Conservation (phyloP, 2,113 vertebrate species). For the Coregonus clupeaformis region DNA sequence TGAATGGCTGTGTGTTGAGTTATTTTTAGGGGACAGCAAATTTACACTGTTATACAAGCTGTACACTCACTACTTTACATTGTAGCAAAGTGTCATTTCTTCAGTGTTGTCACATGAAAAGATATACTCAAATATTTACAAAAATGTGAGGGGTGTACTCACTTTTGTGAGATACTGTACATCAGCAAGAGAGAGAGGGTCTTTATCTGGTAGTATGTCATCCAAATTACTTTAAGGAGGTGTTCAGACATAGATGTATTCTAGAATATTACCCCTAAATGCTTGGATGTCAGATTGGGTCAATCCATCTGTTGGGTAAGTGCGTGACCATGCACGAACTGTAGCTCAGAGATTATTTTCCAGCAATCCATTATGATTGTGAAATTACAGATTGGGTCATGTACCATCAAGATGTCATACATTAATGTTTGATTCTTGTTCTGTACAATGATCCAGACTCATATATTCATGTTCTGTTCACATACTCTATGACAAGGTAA, state of each 20-base stretch:
- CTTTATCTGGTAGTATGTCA: constrained; percentile 43
- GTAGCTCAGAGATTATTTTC: constrained; percentile 22
- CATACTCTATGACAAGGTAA: not conserved
- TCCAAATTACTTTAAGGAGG: constrained; percentile 26
- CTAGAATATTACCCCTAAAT: constrained; percentile 29
- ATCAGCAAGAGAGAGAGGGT: constrained; percentile 36
- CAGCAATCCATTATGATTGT: constrained; percentile 35
- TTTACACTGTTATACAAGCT: no score
- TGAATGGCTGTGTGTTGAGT: no score
- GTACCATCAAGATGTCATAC: constrained; percentile 12
- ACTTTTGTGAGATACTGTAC: no score
- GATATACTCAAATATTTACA: no score
- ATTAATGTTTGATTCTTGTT: not conserved
- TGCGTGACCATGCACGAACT: constrained; percentile 13
- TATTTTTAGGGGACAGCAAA: no score
- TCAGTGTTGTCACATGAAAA: no score
- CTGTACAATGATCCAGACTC: not conserved
- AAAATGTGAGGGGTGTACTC: no score
- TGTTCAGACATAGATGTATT: constrained; percentile 33
- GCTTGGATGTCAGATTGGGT: constrained; percentile 19
- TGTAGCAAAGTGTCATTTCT: no score
- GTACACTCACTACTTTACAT: no score
- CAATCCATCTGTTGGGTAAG: constrained; percentile 30
- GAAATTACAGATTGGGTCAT: constrained; percentile 42
- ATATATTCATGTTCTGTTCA: not conserved